These are phyloP conservation scores for Aleiodes sp. DNA, from an alignment of 1,140 invertebrate genomes.

Conservation along the genomic window DNA sequence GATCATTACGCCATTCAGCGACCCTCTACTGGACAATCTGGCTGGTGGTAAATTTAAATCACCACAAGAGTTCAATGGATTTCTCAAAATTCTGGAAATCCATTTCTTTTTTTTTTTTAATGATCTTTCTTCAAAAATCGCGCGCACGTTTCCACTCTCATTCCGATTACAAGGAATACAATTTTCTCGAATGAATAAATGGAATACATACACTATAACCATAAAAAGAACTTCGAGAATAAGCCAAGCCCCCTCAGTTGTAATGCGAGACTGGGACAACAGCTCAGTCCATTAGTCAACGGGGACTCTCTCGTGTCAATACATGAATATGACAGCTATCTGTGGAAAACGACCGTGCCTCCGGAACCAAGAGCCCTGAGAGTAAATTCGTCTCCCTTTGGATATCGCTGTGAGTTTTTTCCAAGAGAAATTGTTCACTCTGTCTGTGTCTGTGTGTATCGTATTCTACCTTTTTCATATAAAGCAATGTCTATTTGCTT, in stretches of 20 bases:
- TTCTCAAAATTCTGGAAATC: too few relatives aligned
- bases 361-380: conserved; percentile 27
- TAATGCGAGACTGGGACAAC: conserved; percentile 64
- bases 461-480: not conserved
- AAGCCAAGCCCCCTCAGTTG: conserved; percentile 53
- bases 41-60: too few relatives aligned
- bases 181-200: not conserved
- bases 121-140: too few relatives aligned
- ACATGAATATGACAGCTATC: conserved; percentile 65
- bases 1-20: too few relatives aligned
- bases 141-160: not conserved
- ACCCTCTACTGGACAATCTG: too few relatives aligned
- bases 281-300: conserved; percentile 65
- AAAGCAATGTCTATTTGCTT: conserved; percentile 16
- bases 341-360: conserved; percentile 33
- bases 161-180: not conserved
- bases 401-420: not conserved
- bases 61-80: too few relatives aligned
- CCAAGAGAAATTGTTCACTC: not conserved
- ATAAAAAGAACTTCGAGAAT: conserved; percentile 49
- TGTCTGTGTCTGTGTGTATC: conserved; percentile 2
- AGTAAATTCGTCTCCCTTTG: not conserved
- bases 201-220: conserved; percentile 23
- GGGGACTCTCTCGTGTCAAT: conserved; percentile 59
- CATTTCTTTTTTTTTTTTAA: too few relatives aligned